Evolutionary conservation across 1,140 invertebrate genomes (phyloP), one percentile per base, ranked within the genome.

Genomic region (Drosophila orena): DNA sequence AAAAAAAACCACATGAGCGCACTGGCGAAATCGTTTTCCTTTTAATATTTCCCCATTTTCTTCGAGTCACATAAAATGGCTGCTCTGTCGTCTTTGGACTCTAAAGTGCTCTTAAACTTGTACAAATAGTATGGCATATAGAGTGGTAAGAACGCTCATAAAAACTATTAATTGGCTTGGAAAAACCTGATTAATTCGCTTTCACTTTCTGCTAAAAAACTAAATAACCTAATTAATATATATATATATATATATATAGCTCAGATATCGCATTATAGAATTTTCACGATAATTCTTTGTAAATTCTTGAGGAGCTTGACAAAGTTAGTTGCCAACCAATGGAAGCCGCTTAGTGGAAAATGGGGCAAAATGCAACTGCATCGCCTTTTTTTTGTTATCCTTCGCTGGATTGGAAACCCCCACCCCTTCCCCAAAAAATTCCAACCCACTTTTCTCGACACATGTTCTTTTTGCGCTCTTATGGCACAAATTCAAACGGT

Each of bases 401-500:
- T 35, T 8, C 1, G 10, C 4, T 2, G 15, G n/a, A 10, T 10
- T n/a, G 15, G 20, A 37, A 27, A 20, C 15, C 8, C 2, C 34
- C n/a, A n/a, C n/a, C n/a, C n/a, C n/a, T n/a, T n/a, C n/a, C 15
- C 24, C 47, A 20, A 27, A 43, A 24, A 27, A n/a, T n/a, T n/a
- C n/a, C n/a, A n/a, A n/a, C 35, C 27, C 24, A 15, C 27, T 27
- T 15, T 30, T 10, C 30, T 10, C 52, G 53, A 54, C 64, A 68
- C 64, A 68, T 68, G 44, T 68, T 68, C 59, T 34, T 27, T 30
- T 24, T 15, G 20, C 53, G 42, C 71, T 86, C 80, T 88, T 70
- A 81, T 66, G 57, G 43, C 56, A 52, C 78, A 78, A 68, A 74
- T 86, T 81, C 81, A 70, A 78, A 81, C 81, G 60, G 57, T 52